Percentiles rank a stretch among this genome's conserved stretches.
Conservation (phyloP, 1,140 invertebrate genomes). For the Penaeus chinensis region DNA sequence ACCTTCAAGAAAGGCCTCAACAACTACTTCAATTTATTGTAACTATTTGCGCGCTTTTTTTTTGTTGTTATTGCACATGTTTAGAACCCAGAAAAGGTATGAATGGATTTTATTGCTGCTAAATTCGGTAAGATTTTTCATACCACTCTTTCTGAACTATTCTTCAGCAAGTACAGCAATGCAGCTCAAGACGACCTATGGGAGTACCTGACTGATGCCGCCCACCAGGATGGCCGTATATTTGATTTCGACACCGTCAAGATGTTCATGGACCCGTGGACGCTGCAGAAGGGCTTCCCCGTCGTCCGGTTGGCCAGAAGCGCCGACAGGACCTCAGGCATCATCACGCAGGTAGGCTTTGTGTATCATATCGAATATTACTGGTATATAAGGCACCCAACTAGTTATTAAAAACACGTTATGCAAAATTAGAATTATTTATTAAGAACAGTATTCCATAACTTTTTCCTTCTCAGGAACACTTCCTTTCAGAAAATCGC, state of each 20-base stretch:
- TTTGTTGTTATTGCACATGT: too few species aligned
- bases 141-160: constrained; percentile 4
- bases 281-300: constrained; percentile 82
- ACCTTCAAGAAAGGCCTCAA: constrained; percentile 85
- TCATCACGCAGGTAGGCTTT: background rate
- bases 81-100: too few species aligned
- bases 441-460: too few species aligned
- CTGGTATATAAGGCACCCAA: too few species aligned
- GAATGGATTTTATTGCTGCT: too few species aligned
- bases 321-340: background rate
- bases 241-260: constrained; percentile 75
- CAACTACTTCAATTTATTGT: constrained; percentile 76
- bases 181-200: constrained; percentile 88
- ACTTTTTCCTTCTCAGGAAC: too few species aligned
- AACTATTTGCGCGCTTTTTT: background rate
- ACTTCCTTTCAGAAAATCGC: too few species aligned
- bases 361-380: background rate
- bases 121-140: too few species aligned
- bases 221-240: constrained; percentile 74
- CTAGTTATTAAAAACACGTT: too few species aligned
- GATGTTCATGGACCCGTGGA: constrained; percentile 71
- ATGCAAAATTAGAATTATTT: too few species aligned
- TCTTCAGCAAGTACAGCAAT: constrained; percentile 72
- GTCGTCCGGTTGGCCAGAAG: background rate
- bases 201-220: constrained; percentile 81